phyloP scores from a whole-genome alignment of 2,113 vertebrate genomes.

The Plecturocebus donacophilus region DNA sequence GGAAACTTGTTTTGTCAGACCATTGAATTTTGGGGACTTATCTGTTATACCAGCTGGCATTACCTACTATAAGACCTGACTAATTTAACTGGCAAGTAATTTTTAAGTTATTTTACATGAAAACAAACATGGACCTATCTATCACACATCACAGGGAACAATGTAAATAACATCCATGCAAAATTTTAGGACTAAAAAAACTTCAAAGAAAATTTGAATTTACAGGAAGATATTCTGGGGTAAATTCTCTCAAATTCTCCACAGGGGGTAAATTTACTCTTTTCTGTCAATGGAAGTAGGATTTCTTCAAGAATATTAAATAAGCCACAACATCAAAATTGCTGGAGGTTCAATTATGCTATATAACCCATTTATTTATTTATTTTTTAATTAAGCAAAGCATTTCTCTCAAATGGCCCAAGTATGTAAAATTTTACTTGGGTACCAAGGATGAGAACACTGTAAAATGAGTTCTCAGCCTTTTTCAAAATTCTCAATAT shows the following conservation, averaged over 20 bases:
- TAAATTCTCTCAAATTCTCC: background rate
- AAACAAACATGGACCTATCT: background rate
- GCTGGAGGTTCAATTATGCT: background rate
- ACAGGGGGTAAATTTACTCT: slow-evolving; percentile 1
- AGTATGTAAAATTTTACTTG: background rate
- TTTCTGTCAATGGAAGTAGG: background rate
- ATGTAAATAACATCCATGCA: background rate
- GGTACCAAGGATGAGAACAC: background rate
- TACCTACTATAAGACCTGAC: background rate
- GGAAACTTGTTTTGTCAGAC: background rate
- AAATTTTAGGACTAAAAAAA: slow-evolving; percentile 44
- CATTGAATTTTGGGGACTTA: background rate
- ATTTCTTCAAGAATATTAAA: slow-evolving; percentile 47
- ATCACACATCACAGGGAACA: background rate
- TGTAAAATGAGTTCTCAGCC: background rate
- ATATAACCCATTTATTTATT: background rate
- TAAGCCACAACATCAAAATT: background rate
- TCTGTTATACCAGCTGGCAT: background rate
- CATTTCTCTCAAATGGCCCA: background rate
- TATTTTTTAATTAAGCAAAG: background rate
- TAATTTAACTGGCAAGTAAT: slow-evolving; percentile 32
- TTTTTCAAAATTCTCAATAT: slow-evolving; percentile 19
- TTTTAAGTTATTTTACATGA: slow-evolving; percentile 6
- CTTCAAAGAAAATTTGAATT: slow-evolving; percentile 30
- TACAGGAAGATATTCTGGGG: slow-evolving; percentile 30